A percentile compares a stretch with the other conserved stretches of the same genome.
phyloP scores from a whole-genome alignment of 1,140 invertebrate species.

The Hyphantria cunea region DNA sequence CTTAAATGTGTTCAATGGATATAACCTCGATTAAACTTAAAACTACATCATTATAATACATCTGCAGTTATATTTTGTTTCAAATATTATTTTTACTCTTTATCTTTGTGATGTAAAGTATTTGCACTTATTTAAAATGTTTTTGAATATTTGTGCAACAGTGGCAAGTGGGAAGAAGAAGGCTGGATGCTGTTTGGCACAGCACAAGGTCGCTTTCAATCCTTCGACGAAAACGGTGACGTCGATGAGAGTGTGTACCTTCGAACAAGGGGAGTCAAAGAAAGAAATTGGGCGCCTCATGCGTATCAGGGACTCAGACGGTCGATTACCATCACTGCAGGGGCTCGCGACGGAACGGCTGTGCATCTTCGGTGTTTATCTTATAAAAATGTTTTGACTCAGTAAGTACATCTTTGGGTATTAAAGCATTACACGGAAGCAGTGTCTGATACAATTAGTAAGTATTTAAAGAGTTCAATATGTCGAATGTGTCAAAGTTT shows the following conservation, averaged over 20 bases:
- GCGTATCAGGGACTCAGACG: slow-evolving; percentile 48
- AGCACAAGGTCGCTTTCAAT: slow-evolving; percentile 58
- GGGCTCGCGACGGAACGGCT: slow-evolving; percentile 68
- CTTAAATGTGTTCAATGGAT: too few species aligned
- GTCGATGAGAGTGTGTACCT: slow-evolving; percentile 57
- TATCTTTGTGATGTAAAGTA: too few species aligned
- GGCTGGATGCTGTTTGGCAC: slow-evolving; percentile 64
- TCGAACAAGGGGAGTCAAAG: slow-evolving; percentile 79
- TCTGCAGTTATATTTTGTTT: too few species aligned
- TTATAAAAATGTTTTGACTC: slow-evolving; percentile 67
- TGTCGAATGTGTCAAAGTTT: too few species aligned
- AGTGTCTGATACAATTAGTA: too few species aligned
- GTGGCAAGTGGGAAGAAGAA: slow-evolving; percentile 51
- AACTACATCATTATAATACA: too few species aligned
- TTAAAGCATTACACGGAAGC: too few species aligned
- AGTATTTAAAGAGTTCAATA: too few species aligned
- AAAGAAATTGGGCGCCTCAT: slow-evolving; percentile 53
- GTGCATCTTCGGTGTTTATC: slow-evolving; percentile 65
- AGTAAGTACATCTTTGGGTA: slow-evolving; percentile 57
- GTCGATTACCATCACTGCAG: slow-evolving; percentile 55
- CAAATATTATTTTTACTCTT: too few species aligned
- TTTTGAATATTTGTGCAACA: slow-evolving; percentile 14
- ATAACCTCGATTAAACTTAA: too few species aligned
- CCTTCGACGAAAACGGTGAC: slow-evolving; percentile 46
- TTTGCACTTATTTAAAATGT: too few species aligned